Evolutionary conservation across 2,797 vertebrate species (phyloP), one percentile per base, ranked within the genome.

Genomic region (Chloroceryle inda): DNA sequence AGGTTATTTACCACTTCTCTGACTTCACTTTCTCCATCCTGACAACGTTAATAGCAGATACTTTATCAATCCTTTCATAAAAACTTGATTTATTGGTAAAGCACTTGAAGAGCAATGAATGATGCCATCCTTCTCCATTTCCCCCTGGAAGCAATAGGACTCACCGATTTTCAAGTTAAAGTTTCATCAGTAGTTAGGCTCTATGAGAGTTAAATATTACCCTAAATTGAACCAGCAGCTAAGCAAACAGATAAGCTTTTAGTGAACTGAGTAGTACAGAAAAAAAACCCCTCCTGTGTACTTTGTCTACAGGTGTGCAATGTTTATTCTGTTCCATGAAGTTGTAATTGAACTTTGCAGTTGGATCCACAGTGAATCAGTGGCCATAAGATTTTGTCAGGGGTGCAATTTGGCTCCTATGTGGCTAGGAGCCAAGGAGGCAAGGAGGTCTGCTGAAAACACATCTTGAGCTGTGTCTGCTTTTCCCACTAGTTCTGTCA

Each of bases 191-290:
- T 71, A 19, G 45, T 91, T 76, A 74, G 84, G 37, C 58, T 88
- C 73, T 91, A 31, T n/a, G 42, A 67, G 62, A 92, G 96, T 94
- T 96, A 96, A 94, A 92, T 94, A 95, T 95, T 97, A 97, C 33
- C 89, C 93, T 80, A 93, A 92, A 96, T 90, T 81, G 92, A 92
- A 90, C 80, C 31, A 92, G 67, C 71, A 92, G 80, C 83, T 93
- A 95, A 87, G 90, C 56, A 94, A 96, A 96, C 62, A 95, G 56
- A 74, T 93, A 96, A 97, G 88, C 83, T 86, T 86, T 87, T 59
- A 82, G 90, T 73, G 71, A 92, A 78, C 58, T 83, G 66, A 37
- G 53, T 58, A 81, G 53, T 19, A 93, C 35, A 8, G 0, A 92
- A 74, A 10, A 67, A 93, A 92, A 23, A 55, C 13, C 19, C 13